phyloP scores from a whole-genome alignment of 2,113 vertebrate genomes.

The Rhinoderma darwinii region DNA sequence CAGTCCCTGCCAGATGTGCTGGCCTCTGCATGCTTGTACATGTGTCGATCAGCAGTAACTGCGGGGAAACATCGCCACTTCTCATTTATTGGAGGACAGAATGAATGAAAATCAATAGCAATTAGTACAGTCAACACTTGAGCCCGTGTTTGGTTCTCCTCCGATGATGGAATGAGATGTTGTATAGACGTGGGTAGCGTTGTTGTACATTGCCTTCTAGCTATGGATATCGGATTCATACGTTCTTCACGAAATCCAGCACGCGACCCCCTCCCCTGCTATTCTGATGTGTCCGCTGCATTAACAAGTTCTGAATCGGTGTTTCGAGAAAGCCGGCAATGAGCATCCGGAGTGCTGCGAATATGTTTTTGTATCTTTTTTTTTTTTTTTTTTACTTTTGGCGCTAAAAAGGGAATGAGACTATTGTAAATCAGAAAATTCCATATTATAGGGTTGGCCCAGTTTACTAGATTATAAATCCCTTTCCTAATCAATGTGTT shows the following conservation, averaged over 20 bases:
- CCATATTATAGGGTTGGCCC: neutral
- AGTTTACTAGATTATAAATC: neutral
- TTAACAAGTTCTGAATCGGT: neutral
- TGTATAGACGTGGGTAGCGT: neutral
- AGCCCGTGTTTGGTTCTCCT: constrained; percentile 17
- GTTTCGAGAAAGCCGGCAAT: neutral
- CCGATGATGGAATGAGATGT: neutral
- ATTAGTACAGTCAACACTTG: constrained; percentile 20
- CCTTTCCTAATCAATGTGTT: neutral
- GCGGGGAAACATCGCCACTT: constrained; percentile 26
- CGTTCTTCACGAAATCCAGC: neutral
- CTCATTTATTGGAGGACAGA: constrained; percentile 22
- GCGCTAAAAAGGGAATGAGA: neutral
- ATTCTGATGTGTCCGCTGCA: neutral
- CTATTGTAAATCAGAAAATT: neutral
- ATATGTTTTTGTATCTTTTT: neutral
- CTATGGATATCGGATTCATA: neutral
- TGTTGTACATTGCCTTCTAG: neutral
- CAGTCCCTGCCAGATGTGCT: constrained; percentile 24
- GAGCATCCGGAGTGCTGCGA: neutral
- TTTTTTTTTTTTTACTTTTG: neutral
- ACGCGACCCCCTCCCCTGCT: neutral
- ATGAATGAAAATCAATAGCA: constrained; percentile 42
- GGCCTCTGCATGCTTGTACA: neutral
- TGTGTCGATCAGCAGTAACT: neutral